phyloP scores from a whole-genome alignment of 1,140 invertebrate genomes.

The Microplitis demolitor region DNA sequence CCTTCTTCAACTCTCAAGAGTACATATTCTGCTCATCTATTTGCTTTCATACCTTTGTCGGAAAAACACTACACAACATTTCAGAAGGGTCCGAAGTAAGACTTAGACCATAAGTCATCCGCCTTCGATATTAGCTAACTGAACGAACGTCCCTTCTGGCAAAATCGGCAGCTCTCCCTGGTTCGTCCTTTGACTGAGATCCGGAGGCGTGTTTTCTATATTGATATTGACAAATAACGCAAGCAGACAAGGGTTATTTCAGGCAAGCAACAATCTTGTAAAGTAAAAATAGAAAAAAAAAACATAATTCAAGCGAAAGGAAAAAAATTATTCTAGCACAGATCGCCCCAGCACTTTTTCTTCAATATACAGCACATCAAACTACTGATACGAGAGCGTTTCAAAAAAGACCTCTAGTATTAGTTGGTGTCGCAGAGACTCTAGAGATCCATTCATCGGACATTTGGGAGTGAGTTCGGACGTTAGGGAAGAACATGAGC shows the following conservation, averaged over 20 bases:
- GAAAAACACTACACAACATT: conserved; percentile 11
- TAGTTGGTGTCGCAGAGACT: conserved; percentile 28
- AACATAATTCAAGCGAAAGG: background rate
- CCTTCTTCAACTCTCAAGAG: background rate
- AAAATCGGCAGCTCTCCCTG: background rate
- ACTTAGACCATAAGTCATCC: conserved; percentile 34
- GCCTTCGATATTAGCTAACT: conserved; percentile 35
- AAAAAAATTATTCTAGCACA: background rate
- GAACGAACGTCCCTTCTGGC: conserved; percentile 14
- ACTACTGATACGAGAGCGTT: background rate
- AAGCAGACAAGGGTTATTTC: conserved; percentile 18
- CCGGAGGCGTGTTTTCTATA: conserved; percentile 21
- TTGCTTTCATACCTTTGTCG: conserved; percentile 1
- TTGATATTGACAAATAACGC: conserved; percentile 34
- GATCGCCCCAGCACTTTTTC: background rate
- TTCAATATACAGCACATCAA: background rate
- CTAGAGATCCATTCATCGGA: conserved; percentile 44
- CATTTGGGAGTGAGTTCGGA: conserved; percentile 22
- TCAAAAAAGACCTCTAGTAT: conserved; percentile 20
- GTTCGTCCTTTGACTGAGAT: conserved; percentile 5
- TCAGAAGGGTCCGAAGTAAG: conserved; percentile 14
- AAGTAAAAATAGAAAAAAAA: background rate
- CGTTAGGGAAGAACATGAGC: background rate
- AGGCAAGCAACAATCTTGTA: background rate
- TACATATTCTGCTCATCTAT: background rate